Conservation (phyloP, 2,888 invertebrate species). For the Heteromyza rotundicornis region DNA sequence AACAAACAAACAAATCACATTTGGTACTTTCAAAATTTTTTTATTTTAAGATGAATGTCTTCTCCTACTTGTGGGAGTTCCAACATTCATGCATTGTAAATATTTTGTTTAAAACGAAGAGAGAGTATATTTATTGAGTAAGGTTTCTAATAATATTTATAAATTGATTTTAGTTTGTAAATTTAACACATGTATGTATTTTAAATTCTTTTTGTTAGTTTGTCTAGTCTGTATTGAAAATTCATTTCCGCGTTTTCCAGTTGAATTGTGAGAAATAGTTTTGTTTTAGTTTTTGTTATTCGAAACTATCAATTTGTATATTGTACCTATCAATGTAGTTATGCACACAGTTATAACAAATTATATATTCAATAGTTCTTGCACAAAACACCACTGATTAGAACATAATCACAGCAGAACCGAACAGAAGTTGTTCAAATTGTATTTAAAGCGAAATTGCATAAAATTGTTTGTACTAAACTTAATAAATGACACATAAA, state of each 20-base stretch:
- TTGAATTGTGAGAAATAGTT: background rate
- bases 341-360: background rate
- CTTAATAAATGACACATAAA: too few relatives aligned
- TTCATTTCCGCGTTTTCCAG: background rate
- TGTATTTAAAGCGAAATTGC: background rate
- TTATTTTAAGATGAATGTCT: too few relatives aligned
- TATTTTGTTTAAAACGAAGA: conserved; percentile 7
- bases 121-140: conserved; percentile 6
- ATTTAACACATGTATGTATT: background rate
- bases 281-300: background rate
- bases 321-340: background rate
- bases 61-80: too few relatives aligned
- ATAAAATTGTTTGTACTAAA: too few relatives aligned
- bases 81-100: conserved; percentile 8
- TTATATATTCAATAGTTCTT: background rate
- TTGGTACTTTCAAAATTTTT: too few relatives aligned
- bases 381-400: background rate
- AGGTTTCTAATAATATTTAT: conserved; percentile 1
- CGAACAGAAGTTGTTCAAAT: background rate
- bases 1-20: too few relatives aligned
- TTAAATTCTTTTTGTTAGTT: conserved; percentile 34
- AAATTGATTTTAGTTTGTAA: background rate
- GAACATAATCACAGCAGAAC: background rate
- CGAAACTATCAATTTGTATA: background rate
- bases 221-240: conserved; percentile 49